Percentiles rank a stretch among this genome's conserved stretches.
Evolutionary conservation across 1,140 invertebrate genomes (phyloP).

Genomic region (Drosophila ercepeae): DNA sequence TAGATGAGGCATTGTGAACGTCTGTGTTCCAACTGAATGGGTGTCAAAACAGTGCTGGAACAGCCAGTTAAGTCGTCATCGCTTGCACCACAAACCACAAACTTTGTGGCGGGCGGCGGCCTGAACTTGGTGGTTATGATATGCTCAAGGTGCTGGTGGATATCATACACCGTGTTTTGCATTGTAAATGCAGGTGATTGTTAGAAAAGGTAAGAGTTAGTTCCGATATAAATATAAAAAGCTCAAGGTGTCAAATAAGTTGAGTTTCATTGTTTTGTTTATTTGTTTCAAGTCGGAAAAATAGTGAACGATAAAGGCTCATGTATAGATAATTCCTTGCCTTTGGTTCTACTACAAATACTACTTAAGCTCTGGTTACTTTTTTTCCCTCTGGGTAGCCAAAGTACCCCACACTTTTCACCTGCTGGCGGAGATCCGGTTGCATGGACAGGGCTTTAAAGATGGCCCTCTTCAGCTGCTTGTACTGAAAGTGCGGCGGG

Average conservation of each 20-base stretch:
- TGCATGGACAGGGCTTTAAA: slow-evolving; percentile 87
- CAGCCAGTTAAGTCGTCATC: slow-evolving; percentile 34
- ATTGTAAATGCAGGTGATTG: slow-evolving; percentile 34
- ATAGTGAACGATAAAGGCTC: no score
- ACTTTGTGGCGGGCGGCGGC: slow-evolving; percentile 28
- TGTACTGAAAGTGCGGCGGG: slow-evolving; percentile 87
- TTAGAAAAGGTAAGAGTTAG: slow-evolving; percentile 33
- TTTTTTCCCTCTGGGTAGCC: slow-evolving; percentile 63
- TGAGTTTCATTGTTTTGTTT: background rate
- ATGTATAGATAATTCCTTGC: no score
- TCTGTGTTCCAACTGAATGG: slow-evolving; percentile 46
- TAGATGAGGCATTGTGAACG: slow-evolving; percentile 59
- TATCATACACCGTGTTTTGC: slow-evolving; percentile 29
- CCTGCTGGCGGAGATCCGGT: slow-evolving; percentile 85
- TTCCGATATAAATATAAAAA: slow-evolving; percentile 28
- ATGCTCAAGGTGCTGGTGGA: slow-evolving; percentile 42
- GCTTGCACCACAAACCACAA: slow-evolving; percentile 47
- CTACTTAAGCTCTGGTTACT: background rate
- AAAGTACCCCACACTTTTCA: slow-evolving; percentile 85
- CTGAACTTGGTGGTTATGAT: slow-evolving; percentile 67
- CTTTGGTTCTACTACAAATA: no score
- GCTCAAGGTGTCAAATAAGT: slow-evolving; percentile 6
- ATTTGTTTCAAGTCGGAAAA: background rate
- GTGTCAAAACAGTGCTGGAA: slow-evolving; percentile 2
- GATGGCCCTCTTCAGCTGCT: slow-evolving; percentile 86